These are phyloP conservation scores for Fregetta grallaria DNA, from an alignment of 2,113 vertebrate species.

Conservation along the genomic window DNA sequence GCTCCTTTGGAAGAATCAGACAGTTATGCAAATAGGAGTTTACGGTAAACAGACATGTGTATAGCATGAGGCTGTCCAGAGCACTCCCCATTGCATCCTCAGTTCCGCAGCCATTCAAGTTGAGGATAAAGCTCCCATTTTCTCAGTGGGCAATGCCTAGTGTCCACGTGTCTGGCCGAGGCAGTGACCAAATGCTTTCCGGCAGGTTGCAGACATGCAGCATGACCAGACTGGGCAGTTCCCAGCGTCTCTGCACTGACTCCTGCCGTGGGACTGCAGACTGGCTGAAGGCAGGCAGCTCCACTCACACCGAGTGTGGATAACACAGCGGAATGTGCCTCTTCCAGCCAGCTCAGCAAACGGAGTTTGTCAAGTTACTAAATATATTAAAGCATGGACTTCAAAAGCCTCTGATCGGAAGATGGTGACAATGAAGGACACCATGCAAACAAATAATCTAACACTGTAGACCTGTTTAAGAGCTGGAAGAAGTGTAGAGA, in stretches of 20 bases:
- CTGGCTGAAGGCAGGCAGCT: neutral
- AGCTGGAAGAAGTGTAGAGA: neutral
- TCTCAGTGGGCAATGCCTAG: neutral
- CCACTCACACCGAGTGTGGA: neutral
- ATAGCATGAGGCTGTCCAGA: neutral
- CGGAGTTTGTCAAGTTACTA: neutral
- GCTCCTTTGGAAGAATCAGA: neutral
- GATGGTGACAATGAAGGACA: neutral
- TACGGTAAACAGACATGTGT: rapidly evolving
- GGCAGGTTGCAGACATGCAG: neutral
- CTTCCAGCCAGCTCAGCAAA: neutral
- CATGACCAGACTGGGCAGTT: rapidly evolving
- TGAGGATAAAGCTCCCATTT: neutral
- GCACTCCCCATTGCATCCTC: neutral
- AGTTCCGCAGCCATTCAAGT: neutral
- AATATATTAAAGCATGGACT: neutral
- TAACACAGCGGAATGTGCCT: neutral
- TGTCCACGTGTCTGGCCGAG: rapidly evolving
- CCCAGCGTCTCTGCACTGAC: neutral
- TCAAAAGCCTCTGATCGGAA: neutral
- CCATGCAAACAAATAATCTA: neutral
- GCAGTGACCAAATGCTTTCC: neutral
- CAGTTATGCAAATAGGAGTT: neutral
- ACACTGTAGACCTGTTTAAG: neutral
- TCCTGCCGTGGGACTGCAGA: rapidly evolving